phyloP scores from a whole-genome alignment of 2,113 vertebrate genomes.

The Burhinus bistriatus region DNA sequence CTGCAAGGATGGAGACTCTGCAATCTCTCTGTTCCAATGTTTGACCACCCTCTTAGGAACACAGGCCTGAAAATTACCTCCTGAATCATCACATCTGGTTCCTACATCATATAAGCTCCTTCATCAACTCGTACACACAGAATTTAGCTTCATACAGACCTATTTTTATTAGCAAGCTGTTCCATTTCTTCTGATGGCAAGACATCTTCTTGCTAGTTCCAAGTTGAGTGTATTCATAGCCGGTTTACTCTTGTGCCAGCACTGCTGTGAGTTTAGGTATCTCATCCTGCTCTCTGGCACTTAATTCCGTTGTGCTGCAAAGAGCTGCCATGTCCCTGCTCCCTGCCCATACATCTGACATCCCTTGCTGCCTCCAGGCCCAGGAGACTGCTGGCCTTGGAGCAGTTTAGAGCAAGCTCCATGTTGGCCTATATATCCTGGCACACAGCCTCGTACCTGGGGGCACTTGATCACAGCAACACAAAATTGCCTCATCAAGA shows the following conservation, averaged over 20 bases:
- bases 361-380: background rate
- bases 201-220: background rate
- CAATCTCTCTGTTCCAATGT: background rate
- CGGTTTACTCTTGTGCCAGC: background rate
- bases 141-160: background rate
- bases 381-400: background rate
- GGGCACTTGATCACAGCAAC: background rate
- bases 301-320: background rate
- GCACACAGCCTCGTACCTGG: background rate
- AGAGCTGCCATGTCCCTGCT: background rate
- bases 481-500: background rate
- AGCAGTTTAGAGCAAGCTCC: background rate
- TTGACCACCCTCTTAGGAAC: background rate
- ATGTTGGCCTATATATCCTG: background rate
- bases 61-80: background rate
- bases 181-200: background rate
- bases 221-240: rapidly evolving
- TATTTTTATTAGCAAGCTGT: background rate
- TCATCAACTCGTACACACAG: background rate
- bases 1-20: background rate
- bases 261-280: background rate
- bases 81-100: background rate
- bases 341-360: background rate
- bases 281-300: background rate
- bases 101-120: background rate